Evolutionary conservation across 1,140 invertebrate genomes (phyloP).

Genomic region (Lepidurus arcticus): DNA sequence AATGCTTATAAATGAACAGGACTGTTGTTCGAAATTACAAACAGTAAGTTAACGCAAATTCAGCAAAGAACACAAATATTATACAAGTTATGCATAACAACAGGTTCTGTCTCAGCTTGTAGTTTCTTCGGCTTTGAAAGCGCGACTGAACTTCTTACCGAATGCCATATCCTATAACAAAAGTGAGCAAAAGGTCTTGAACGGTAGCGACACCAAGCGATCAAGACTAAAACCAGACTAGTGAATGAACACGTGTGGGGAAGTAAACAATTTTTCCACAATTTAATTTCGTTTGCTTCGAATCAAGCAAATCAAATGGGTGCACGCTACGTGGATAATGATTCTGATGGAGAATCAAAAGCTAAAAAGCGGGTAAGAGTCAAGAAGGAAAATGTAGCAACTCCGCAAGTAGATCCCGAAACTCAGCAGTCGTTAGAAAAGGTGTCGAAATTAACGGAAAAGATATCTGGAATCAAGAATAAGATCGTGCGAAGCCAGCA

Average conservation of each 20-base stretch:
- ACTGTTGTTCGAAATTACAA: too few species aligned
- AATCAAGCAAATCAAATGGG: not conserved
- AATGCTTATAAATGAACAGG: too few species aligned
- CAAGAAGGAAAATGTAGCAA: not conserved
- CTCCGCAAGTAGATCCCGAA: not conserved
- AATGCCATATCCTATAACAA: too few species aligned
- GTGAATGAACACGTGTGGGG: not conserved
- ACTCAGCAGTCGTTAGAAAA: not conserved
- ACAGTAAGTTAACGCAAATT: too few species aligned
- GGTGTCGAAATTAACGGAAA: conserved; percentile 22
- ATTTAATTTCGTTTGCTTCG: not conserved
- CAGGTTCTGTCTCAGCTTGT: too few species aligned
- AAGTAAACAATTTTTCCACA: not conserved
- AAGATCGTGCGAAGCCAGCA: conserved; percentile 28
- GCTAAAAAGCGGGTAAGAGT: not conserved
- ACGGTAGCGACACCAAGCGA: too few species aligned
- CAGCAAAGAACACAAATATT: too few species aligned
- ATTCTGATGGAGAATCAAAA: not conserved
- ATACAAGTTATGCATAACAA: too few species aligned
- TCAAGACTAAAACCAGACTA: too few species aligned
- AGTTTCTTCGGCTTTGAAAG: too few species aligned
- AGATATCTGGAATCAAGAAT: conserved; percentile 29
- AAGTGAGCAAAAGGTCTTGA: too few species aligned
- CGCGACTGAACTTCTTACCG: too few species aligned
- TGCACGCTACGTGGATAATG: not conserved